Evolutionary conservation across 2,888 invertebrate genomes (phyloP), one percentile per base, ranked within the genome.

Genomic region (Scaptomyza polygonia): DNA sequence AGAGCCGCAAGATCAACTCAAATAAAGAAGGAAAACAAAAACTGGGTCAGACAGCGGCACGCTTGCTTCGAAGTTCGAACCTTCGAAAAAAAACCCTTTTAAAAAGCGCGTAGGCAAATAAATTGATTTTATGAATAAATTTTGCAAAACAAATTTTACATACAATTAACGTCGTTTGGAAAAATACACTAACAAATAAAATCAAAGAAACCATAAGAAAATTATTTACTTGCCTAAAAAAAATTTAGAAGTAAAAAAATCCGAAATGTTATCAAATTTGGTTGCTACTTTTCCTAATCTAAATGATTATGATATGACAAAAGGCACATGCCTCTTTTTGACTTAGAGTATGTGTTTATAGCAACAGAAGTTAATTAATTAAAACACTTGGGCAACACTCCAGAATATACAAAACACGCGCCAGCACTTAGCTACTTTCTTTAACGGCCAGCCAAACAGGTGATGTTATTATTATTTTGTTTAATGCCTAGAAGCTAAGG

Each of bases 371-470:
- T 48, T 66, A 40, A 72, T 63, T 51, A 67, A 51, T 56, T 56
- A 40, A 68, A 69, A 21, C 51, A 18, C 71, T 75, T 42, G 5
- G 45, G 62, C 29, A 53, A 40, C 55, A 49, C 77, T 75, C 27
- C 43, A 75, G 42, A 56, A 62, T 40, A 36, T 36, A 1, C 43
- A 77, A 44, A 55, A 55, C 77, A 76, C 61, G 77, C 54, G 77
- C 29, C 80, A 47, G 34, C 74, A 76, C 77, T 76, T 27, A 53
- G 59, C 74, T 65, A 77, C 72, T 74, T 79, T 86, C 72, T 75
- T 72, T 42, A 77, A 66, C 45, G 25, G 54, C 68, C 64, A 67
- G 63, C 3, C 39, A 43, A 66, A 68, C 40, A 48, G 34, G 11
- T 40, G 39, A 49, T 36, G 42, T 51, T 29, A 16, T 1, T 39